phyloP scores from a whole-genome alignment of 2,797 vertebrate species.

The Propithecus deckenii region DNA sequence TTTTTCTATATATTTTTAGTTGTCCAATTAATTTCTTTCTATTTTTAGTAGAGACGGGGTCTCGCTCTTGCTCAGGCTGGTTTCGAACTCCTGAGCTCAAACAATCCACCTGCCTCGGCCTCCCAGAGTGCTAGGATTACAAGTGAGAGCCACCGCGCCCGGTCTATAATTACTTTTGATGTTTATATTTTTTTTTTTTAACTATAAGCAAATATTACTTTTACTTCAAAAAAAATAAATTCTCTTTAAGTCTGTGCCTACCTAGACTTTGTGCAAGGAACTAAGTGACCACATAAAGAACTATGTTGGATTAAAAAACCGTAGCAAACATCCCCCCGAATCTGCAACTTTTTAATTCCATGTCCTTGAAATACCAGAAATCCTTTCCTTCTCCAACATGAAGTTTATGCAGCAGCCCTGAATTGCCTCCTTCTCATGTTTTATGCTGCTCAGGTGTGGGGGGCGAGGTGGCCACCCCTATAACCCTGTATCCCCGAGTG shows the following conservation, averaged over 20 bases:
- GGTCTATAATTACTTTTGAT: neutral
- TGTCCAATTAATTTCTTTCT: no score
- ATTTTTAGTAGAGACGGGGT: no score
- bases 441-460: fast-evolving
- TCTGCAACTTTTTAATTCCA: fast-evolving
- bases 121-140: no score
- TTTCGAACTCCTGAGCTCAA: no score
- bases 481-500: fast-evolving
- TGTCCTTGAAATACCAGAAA: fast-evolving
- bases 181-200: neutral
- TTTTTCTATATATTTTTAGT: no score
- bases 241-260: neutral
- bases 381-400: fast-evolving
- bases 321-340: neutral
- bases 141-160: no score
- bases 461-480: fast-evolving
- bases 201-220: neutral
- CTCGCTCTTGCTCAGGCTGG: no score
- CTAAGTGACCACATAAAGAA: neutral
- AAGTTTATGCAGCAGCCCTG: fast-evolving
- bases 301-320: no score
- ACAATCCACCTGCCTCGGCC: no score
- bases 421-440: neutral
- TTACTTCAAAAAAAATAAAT: neutral
- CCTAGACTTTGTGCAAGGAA: neutral